phyloP scores from a whole-genome alignment of 2,888 invertebrate species.

The Drosophila nr. medialis region DNA sequence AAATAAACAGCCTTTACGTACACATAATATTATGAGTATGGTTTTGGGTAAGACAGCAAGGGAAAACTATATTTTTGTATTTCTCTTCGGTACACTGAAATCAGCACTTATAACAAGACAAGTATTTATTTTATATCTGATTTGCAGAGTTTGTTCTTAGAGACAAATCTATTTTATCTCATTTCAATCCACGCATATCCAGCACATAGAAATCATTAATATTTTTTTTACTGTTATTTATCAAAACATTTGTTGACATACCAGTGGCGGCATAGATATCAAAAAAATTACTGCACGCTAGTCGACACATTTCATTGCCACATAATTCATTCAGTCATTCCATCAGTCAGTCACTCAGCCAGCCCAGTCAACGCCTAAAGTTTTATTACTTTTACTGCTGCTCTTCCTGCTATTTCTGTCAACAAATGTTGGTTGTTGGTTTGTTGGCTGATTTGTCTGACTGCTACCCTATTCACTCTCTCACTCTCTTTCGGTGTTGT shows the following conservation, averaged over 20 bases:
- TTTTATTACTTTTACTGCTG: constrained; percentile 68
- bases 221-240: constrained; percentile 39
- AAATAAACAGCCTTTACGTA: neutral
- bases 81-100: neutral
- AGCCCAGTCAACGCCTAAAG: constrained; percentile 70
- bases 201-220: constrained; percentile 57
- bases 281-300: constrained; percentile 41
- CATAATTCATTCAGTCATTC: constrained; percentile 56
- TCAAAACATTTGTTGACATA: constrained; percentile 58
- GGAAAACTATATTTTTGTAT: neutral
- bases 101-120: neutral
- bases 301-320: constrained; percentile 66
- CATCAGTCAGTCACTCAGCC: constrained; percentile 52
- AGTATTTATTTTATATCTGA: neutral
- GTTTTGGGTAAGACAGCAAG: neutral
- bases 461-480: constrained; percentile 14
- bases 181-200: constrained; percentile 26
- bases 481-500: constrained; percentile 17
- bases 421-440: constrained; percentile 65
- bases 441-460: constrained; percentile 48
- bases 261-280: constrained; percentile 50
- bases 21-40: neutral
- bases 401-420: constrained; percentile 53
- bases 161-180: constrained; percentile 15
- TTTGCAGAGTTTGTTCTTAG: neutral